Evolutionary conservation across 2,888 invertebrate species (phyloP).

Genomic region (Elgonia sp.): DNA sequence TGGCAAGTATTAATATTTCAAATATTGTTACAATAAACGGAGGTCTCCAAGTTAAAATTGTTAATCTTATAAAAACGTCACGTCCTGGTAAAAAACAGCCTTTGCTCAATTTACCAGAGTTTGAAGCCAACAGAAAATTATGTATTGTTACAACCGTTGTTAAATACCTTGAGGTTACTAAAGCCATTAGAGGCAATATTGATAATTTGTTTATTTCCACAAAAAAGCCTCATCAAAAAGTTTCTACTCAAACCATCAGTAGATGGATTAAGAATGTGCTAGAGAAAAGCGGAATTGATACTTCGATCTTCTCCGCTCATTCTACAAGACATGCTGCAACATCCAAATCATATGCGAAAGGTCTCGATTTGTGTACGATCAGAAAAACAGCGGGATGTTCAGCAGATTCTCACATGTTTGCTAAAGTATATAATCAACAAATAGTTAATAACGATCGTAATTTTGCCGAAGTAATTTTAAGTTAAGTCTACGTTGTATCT

Average conservation of each 20-base stretch:
- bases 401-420: neutral
- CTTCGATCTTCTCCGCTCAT: neutral
- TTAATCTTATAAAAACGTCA: neutral
- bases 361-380: neutral
- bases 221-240: neutral
- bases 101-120: neutral
- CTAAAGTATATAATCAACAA: neutral
- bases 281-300: neutral
- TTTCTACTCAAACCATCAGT: neutral
- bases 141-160: neutral
- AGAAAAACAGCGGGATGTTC: neutral
- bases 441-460: neutral
- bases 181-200: neutral
- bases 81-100: neutral
- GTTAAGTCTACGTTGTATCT: too few relatives aligned
- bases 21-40: neutral
- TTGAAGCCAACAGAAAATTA: neutral
- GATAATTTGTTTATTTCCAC: neutral
- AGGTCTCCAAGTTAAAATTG: conserved; percentile 2
- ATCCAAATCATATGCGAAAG: neutral
- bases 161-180: neutral
- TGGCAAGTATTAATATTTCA: neutral
- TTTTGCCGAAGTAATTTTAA: neutral
- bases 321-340: conserved; percentile 8
- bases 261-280: neutral